Base-by-base conservation (phyloP, 2,888 invertebrate species). In the Caradrina kadenii region DNA sequence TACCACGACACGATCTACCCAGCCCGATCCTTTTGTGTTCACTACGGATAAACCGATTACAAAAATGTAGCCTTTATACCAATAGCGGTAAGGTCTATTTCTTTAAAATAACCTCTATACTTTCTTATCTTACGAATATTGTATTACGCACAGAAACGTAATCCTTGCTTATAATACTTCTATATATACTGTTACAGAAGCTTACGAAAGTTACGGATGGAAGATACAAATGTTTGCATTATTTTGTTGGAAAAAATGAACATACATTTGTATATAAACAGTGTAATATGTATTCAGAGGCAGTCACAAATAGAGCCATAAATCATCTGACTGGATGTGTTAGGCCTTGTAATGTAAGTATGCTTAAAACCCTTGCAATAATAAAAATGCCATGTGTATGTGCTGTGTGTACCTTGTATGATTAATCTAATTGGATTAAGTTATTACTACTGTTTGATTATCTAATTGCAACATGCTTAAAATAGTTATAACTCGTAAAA, bases 101-200 rank as follows among this genome's bases (percentile, higher is more conserved):
- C 52, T 39, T 48, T 7, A 39, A 63, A 54, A 58, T 54, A 73
- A 70, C 59, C 67, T 60, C 59, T 49, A 68, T 61, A 60, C 58
- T 80, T 71, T 69, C 78, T 72, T 80, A 76, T 82, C 76, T 68
- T 63, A 69, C 39, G 62, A 80, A 81, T 82, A 80, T 67, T 77
- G 67, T 81, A 80, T 80, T 72, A 79, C 69, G 56, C 59, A 77
- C 59, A 73, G 78, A 69, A 82, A 71, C 73, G 71, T 82, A 73
- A 79, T 82, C 73, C 69, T 73, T 76, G 67, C 72, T 69, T 75
- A 70, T 60, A 73, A 73, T 73, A 79, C 73, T 45, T 65, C 61
- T 74, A 73, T 63, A 55, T 67, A 77, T 69, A 68, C 54, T 72
- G 58, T 69, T 52, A 64, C 58, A 68, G 61, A 77, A 69, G 74